Evolutionary conservation across 92 coral and sea anemone genomes (phyloP).

Genomic region (Paramuricea clavata): DNA sequence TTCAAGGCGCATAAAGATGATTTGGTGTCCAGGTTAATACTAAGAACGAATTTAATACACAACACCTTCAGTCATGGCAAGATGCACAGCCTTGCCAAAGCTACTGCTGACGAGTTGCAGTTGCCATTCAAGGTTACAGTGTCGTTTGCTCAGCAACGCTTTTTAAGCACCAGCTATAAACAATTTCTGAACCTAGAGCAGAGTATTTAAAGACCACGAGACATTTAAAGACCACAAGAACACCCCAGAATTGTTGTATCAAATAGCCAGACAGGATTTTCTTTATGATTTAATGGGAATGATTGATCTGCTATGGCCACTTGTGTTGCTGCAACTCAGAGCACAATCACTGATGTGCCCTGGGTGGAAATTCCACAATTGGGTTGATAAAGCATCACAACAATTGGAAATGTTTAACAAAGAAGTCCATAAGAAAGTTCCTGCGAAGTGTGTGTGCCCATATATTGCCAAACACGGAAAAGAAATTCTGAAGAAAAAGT

Average conservation of each 20-base stretch:
- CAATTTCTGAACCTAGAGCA: conserved; percentile 16
- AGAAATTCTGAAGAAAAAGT: conserved; percentile 11
- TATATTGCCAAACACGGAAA: background rate
- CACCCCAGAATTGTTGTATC: conserved; percentile 28
- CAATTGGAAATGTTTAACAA: background rate
- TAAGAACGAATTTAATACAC: conserved; percentile 12
- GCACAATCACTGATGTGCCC: conserved; percentile 29
- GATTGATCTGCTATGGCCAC: conserved; percentile 23
- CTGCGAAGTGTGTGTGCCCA: background rate
- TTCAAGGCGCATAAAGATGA: conserved; percentile 1
- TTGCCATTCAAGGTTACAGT: background rate
- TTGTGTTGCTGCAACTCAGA: conserved; percentile 15
- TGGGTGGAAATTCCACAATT: background rate
- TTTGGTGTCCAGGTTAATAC: conserved; percentile 15
- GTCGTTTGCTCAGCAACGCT: no score
- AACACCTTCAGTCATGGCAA: conserved; percentile 12
- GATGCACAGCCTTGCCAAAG: background rate
- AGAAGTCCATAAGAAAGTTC: background rate
- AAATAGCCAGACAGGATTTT: conserved; percentile 20
- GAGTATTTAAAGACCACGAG: conserved; percentile 17
- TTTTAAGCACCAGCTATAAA: conserved; percentile 6
- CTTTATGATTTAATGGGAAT: conserved; percentile 28
- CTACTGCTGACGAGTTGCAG: conserved; percentile 12
- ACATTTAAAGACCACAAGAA: conserved; percentile 28
- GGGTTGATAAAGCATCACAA: background rate